A percentile compares a stretch with the other conserved stretches of the same genome.
Evolutionary conservation across 2,797 vertebrate genomes (phyloP).

Genomic region (Anomalospiza imberbis): DNA sequence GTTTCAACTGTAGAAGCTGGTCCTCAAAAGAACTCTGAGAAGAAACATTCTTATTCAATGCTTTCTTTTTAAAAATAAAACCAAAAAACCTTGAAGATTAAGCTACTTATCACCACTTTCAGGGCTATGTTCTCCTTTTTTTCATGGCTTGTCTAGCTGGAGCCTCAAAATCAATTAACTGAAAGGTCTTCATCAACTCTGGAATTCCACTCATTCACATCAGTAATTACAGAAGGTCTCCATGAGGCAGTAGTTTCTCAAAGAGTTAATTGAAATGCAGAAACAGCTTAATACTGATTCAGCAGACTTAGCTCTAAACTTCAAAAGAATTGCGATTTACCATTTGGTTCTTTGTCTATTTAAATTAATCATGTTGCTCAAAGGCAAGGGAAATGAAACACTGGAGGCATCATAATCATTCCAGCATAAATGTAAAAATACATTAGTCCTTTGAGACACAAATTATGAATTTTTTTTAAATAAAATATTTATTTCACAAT

Average conservation of each 20-base stretch:
- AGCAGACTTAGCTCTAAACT: constrained; percentile 42
- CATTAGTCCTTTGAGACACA: background rate
- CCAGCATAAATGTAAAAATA: background rate
- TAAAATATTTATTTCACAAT: constrained; percentile 1
- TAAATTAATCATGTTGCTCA: constrained; percentile 42
- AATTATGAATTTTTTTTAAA: background rate
- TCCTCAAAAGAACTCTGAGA: constrained; percentile 14
- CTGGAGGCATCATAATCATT: background rate
- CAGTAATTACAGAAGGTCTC: constrained; percentile 40
- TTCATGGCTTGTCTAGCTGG: background rate
- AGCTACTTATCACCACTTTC: constrained; percentile 25
- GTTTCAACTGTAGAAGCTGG: background rate
- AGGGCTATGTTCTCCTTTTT: background rate
- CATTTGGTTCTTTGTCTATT: constrained; percentile 38
- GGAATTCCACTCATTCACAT: constrained; percentile 33
- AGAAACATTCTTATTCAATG: constrained; percentile 15
- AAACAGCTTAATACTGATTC: constrained; percentile 37
- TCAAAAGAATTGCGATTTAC: constrained; percentile 44
- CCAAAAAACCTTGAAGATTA: constrained; percentile 34
- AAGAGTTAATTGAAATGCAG: constrained; percentile 59
- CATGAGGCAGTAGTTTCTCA: constrained; percentile 21
- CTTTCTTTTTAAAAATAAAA: constrained; percentile 15
- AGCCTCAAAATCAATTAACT: constrained; percentile 44
- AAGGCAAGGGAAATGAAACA: constrained; percentile 10
- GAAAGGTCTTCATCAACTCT: constrained; percentile 46